phyloP scores from a whole-genome alignment of 1,140 invertebrate species.

The Sinella curviseta region DNA sequence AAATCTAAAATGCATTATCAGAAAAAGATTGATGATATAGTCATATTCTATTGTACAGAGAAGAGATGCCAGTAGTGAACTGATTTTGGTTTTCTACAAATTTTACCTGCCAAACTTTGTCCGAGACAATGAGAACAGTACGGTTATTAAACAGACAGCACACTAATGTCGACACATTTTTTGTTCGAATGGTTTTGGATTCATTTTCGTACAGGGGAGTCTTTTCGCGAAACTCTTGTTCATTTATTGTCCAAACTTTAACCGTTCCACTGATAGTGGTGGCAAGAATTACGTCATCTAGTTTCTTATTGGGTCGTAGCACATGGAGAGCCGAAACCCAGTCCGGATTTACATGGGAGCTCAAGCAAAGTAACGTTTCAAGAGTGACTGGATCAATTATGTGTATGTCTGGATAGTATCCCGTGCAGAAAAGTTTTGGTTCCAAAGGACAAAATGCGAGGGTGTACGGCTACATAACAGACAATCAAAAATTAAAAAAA shows the following conservation, averaged over 20 bases:
- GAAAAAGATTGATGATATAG: no score
- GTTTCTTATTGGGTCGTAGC: constrained; percentile 80
- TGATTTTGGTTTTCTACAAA: no score
- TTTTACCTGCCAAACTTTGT: constrained; percentile 93
- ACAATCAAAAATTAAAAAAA: not conserved
- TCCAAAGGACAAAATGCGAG: constrained; percentile 73
- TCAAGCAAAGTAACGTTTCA: constrained; percentile 87
- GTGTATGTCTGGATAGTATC: constrained; percentile 96
- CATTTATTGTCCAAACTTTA: constrained; percentile 94
- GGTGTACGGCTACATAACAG: constrained; percentile 71
- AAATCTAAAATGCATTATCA: constrained; percentile 68
- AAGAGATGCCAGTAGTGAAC: not conserved
- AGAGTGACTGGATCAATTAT: constrained; percentile 95
- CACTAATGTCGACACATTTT: constrained; percentile 88
- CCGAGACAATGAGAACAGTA: constrained; percentile 93
- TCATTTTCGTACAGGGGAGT: constrained; percentile 95
- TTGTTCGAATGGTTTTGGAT: constrained; percentile 91
- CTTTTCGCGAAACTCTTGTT: constrained; percentile 65
- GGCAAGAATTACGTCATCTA: constrained; percentile 94
- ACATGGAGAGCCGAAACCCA: constrained; percentile 97
- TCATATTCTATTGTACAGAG: constrained; percentile 40
- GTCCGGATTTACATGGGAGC: constrained; percentile 92
- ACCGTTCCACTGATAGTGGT: constrained; percentile 95
- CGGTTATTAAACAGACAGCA: constrained; percentile 95
- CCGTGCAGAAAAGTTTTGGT: constrained; percentile 85